Percentiles rank a stretch among this genome's conserved stretches.
Conservation (phyloP, 2,888 invertebrate species). For the Ennomos fuscantarius region DNA sequence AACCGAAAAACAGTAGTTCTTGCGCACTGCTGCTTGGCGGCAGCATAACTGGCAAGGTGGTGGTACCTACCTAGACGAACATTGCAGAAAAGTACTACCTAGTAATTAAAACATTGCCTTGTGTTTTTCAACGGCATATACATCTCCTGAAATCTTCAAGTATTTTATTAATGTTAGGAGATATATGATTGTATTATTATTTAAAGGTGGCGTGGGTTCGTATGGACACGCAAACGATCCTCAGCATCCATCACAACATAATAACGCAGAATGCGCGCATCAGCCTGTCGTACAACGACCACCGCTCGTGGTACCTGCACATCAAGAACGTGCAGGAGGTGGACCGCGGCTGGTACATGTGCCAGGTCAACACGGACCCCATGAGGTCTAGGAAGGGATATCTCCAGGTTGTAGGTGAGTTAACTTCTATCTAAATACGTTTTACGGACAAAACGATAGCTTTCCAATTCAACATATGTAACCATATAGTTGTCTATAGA, state of each 20-base stretch:
- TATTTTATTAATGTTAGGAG: background rate
- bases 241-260: slow-evolving; percentile 96
- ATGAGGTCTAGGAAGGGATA: slow-evolving; percentile 96
- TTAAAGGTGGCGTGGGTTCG: slow-evolving; percentile 95
- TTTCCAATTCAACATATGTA: no score
- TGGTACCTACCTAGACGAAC: no score
- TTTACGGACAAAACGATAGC: no score
- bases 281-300: slow-evolving; percentile 94
- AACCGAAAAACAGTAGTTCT: no score
- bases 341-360: slow-evolving; percentile 97
- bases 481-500: no score
- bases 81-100: no score
- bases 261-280: slow-evolving; percentile 96
- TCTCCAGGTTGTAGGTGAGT: slow-evolving; percentile 95
- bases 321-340: slow-evolving; percentile 94
- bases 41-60: no score
- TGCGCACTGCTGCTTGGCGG: no score
- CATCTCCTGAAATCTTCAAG: no score
- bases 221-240: slow-evolving; percentile 96
- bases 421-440: no score
- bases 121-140: no score
- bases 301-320: slow-evolving; percentile 96
- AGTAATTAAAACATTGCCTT: no score
- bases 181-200: background rate
- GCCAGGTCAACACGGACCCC: slow-evolving; percentile 96